Evolutionary conservation across 2,888 invertebrate species (phyloP).

Genomic region (Clunio marinus): DNA sequence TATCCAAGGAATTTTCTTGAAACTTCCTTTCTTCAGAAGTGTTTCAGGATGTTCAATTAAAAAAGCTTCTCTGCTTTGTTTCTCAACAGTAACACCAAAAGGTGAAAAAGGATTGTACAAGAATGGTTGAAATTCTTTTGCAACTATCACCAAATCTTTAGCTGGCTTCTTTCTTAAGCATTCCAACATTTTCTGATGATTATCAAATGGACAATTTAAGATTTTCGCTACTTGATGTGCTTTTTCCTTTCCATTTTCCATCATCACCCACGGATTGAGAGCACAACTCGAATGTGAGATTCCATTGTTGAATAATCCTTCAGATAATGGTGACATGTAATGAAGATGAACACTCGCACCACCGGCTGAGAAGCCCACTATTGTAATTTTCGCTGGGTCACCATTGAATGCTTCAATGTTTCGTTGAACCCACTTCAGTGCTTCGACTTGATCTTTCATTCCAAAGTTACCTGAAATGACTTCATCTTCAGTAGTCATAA

Average conservation of each 20-base stretch:
- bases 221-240: slow-evolving; percentile 58
- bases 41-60: slow-evolving; percentile 62
- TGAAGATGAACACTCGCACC: slow-evolving; percentile 53
- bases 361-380: slow-evolving; percentile 55
- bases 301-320: slow-evolving; percentile 56
- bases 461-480: slow-evolving; percentile 54
- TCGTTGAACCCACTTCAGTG: slow-evolving; percentile 52
- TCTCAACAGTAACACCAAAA: slow-evolving; percentile 69
- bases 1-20: slow-evolving; percentile 65
- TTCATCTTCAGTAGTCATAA: slow-evolving; percentile 52
- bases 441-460: slow-evolving; percentile 54
- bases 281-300: slow-evolving; percentile 69
- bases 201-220: slow-evolving; percentile 60
- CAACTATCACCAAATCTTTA: slow-evolving; percentile 57
- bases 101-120: slow-evolving; percentile 67
- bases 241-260: slow-evolving; percentile 58
- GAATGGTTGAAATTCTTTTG: slow-evolving; percentile 49
- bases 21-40: slow-evolving; percentile 58
- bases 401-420: slow-evolving; percentile 53
- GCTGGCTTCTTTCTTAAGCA: slow-evolving; percentile 63
- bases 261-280: slow-evolving; percentile 58
- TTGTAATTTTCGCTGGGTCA: slow-evolving; percentile 49
- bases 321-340: slow-evolving; percentile 51
- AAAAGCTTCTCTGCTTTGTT: slow-evolving; percentile 56
- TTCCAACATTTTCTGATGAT: slow-evolving; percentile 56